Percentiles rank a stretch among this genome's conserved stretches.
Conservation (phyloP, 2,888 invertebrate genomes). For the Ochropleura leucogaster region DNA sequence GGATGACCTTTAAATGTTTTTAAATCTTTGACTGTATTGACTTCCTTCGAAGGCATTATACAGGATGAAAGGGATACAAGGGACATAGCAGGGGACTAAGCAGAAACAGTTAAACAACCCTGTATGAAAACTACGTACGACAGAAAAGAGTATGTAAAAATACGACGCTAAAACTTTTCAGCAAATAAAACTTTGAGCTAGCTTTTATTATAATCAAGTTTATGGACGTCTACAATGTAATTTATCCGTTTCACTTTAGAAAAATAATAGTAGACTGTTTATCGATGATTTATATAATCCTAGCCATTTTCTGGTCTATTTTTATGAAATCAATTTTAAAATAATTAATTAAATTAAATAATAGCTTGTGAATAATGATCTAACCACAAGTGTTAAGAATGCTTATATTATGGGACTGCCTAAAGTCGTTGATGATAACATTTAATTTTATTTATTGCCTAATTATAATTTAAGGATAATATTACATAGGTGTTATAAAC, state of each 20-base stretch:
- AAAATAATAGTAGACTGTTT: not conserved
- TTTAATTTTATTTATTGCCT: slow-evolving; percentile 4
- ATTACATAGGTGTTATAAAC: slow-evolving; percentile 30
- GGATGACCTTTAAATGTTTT: not conserved
- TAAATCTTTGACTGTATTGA: not conserved
- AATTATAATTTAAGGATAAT: slow-evolving; percentile 27
- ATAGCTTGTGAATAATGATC: not conserved
- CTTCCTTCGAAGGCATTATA: not conserved
- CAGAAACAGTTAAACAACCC: too few relatives aligned
- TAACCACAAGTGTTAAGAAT: not conserved
- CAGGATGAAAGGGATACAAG: too few relatives aligned
- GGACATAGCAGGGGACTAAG: too few relatives aligned
- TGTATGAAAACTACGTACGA: not conserved
- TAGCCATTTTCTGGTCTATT: not conserved
- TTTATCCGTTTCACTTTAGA: not conserved
- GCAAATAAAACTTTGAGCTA: not conserved
- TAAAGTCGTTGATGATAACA: slow-evolving; percentile 1
- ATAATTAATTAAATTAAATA: slow-evolving; percentile 11
- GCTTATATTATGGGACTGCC: not conserved
- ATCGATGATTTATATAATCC: not conserved
- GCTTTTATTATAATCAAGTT: not conserved
- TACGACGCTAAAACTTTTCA: not conserved
- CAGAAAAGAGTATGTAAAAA: not conserved
- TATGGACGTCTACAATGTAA: not conserved
- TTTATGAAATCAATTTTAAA: slow-evolving; percentile 1